Evolutionary conservation across 1,140 invertebrate genomes (phyloP).

Genomic region (Pseudomyrmex sp.): DNA sequence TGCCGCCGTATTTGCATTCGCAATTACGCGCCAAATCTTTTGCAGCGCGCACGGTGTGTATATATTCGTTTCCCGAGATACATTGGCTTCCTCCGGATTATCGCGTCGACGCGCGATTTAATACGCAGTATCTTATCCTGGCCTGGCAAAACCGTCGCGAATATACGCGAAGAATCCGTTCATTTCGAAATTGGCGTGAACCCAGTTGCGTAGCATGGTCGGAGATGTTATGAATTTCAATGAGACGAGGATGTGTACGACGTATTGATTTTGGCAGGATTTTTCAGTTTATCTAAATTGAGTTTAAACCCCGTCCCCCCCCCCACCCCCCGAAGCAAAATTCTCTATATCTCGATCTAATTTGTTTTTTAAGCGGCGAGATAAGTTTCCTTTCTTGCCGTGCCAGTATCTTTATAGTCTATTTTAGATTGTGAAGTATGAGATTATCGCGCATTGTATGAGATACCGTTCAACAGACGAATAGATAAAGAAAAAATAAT

Average conservation of each 20-base stretch:
- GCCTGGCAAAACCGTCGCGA: neutral
- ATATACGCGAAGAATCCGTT: neutral
- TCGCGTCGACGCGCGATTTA: conserved; percentile 34
- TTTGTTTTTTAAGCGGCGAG: too few species aligned
- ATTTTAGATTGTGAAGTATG: neutral
- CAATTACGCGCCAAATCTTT: conserved; percentile 29
- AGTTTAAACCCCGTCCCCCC: neutral
- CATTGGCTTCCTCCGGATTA: conserved; percentile 30
- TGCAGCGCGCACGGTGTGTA: neutral
- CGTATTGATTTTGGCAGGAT: conserved; percentile 28
- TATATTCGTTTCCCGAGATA: neutral
- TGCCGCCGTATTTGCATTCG: conserved; percentile 41
- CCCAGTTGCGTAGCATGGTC: neutral
- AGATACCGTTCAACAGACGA: too few species aligned
- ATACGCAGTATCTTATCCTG: conserved; percentile 9
- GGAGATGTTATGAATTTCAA: conserved; percentile 37
- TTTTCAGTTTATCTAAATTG: conserved; percentile 20
- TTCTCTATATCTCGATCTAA: too few species aligned
- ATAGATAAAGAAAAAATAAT: too few species aligned
- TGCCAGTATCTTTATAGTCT: neutral
- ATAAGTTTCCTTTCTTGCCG: neutral
- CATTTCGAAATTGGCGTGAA: conserved; percentile 17
- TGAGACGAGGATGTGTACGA: neutral
- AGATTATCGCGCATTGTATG: too few species aligned
- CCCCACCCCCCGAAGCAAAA: neutral